phyloP scores from a whole-genome alignment of 2,113 vertebrate species.

The Amblyornis subalaris region DNA sequence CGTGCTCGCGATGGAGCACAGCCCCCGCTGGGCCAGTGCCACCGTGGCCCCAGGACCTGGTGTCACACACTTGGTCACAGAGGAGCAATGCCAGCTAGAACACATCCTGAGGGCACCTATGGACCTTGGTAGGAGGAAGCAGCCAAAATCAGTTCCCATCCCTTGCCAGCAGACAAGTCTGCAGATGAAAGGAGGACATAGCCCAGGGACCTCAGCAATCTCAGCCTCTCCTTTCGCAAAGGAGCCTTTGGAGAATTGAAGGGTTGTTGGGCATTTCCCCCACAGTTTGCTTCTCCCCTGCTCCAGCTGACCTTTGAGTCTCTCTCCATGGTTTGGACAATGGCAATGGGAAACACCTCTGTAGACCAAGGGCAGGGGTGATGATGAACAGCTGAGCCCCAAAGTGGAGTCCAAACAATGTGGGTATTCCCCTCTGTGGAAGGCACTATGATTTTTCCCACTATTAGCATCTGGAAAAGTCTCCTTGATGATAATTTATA shows the following conservation, averaged over 20 bases:
- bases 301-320: not conserved
- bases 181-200: not conserved
- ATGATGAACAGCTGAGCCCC: not conserved
- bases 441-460: not conserved
- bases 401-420: not conserved
- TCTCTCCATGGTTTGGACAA: not conserved
- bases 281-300: rapidly evolving
- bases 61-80: not conserved
- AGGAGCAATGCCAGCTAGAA: not conserved
- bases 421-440: not conserved
- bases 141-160: not conserved
- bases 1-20: rapidly evolving
- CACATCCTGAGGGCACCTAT: not conserved
- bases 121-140: not conserved
- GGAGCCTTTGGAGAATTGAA: not conserved
- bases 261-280: not conserved
- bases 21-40: not conserved
- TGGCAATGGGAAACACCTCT: rapidly evolving
- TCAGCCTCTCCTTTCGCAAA: not conserved
- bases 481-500: not conserved
- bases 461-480: not conserved
- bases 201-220: not conserved
- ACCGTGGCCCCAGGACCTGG: rapidly evolving
- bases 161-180: not conserved
- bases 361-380: not conserved